A percentile compares a stretch with the other conserved stretches of the same genome.
These are phyloP conservation scores for Siderastrea siderea DNA, from an alignment of 92 coral and sea anemone genomes.

Conservation along the genomic window DNA sequence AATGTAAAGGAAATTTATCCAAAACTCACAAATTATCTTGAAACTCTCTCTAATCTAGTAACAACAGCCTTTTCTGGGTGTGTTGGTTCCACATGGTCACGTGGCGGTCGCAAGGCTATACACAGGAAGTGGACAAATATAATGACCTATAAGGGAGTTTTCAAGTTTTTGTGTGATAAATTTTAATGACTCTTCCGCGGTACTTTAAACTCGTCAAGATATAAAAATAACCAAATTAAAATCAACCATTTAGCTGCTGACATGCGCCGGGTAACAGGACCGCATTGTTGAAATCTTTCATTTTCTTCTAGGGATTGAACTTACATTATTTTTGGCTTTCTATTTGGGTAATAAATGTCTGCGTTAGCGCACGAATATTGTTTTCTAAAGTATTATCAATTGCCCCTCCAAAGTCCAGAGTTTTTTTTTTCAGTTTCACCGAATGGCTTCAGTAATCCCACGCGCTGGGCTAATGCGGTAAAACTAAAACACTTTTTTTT, in stretches of 20 bases:
- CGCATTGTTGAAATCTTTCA: neutral
- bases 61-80: neutral
- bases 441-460: slow-evolving; percentile 35
- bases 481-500: slow-evolving; percentile 24
- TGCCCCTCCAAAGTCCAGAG: neutral
- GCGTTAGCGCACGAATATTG: no score
- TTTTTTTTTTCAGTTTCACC: slow-evolving; percentile 36
- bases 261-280: neutral
- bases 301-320: neutral
- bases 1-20: neutral
- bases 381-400: neutral
- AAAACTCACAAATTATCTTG: neutral
- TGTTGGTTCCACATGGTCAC: neutral
- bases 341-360: neutral
- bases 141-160: neutral
- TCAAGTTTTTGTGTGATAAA: neutral
- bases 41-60: neutral
- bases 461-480: slow-evolving; percentile 14
- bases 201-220: slow-evolving; percentile 8
- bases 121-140: slow-evolving; percentile 10
- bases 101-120: neutral
- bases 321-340: neutral
- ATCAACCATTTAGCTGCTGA: neutral
- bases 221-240: slow-evolving; percentile 25
- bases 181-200: neutral